Base-by-base conservation (phyloP, 2,113 vertebrate species). In the Ciconia boyciana region DNA sequence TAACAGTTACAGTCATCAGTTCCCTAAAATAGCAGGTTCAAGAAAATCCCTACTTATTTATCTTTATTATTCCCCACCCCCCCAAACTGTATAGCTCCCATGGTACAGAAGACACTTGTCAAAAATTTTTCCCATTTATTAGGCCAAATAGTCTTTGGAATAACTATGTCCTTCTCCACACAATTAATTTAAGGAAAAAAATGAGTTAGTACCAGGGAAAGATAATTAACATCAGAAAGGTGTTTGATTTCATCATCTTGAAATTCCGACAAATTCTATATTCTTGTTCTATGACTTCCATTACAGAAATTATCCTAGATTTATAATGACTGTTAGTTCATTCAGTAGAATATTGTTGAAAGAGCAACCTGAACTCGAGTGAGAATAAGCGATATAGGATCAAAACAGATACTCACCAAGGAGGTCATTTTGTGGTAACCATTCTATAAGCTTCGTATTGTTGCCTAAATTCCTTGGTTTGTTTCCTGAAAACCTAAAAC, bases 351-450 rank as follows among this genome's bases (percentile, higher is more conserved):
- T 6, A 46, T 8, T 69, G 43, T 10, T n/a, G 21, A 16, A 89
- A 71, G 26, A 65, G 26, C 51, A 85, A 88, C 39, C 39, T 31
- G 36, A 79, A 92, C 18, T 57, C 8, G 3, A 78, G 15, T 11
- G 20, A 78, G 28, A 83, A 7, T 5, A 64, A 88, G 28, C 9
- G 11, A 54, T 11, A 17, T n/a, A 64, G 24, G 16, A 65, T 24
- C 13, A 60, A 21, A 79, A 76, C 2, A 57, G 25, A 43, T 79
- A 98, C 99, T 99, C 95, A 99, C 99, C 99, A 87, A 99, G 97
- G 78, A 99, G 98, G 95, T 99, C 99, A 9, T 99, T 99, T 95
- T 99, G 99, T 26, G 99, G 99, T 98, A 99, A 98, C 99, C 99
- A 99, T 69, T 99, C 99, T 95, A 99, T 99, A 52, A 99, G 99